phyloP scores from a whole-genome alignment of 1,140 invertebrate genomes.

The Bombus waltoni region DNA sequence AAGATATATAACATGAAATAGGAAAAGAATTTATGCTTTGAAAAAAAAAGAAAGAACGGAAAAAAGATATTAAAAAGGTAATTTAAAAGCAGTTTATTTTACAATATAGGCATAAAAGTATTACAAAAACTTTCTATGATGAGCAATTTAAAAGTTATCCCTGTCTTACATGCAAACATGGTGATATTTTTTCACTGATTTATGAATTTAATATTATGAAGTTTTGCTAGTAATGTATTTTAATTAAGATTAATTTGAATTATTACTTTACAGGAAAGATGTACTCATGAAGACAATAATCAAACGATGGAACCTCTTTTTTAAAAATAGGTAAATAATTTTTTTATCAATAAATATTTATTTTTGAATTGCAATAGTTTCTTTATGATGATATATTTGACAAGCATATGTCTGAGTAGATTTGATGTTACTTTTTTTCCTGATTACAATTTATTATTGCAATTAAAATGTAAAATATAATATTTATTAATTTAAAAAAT shows the following conservation, averaged over 20 bases:
- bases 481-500: neutral
- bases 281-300: neutral
- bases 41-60: too few relatives aligned
- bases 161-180: conserved; percentile 73
- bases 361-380: conserved; percentile 3
- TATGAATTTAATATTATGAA: neutral
- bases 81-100: conserved; percentile 23
- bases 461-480: neutral
- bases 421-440: conserved; percentile 67
- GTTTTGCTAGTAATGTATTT: neutral
- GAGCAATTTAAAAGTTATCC: conserved; percentile 74
- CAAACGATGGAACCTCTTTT: neutral
- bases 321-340: neutral
- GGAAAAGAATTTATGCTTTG: neutral
- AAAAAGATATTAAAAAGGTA: conserved; percentile 7
- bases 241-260: neutral
- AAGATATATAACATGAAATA: neutral
- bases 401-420: conserved; percentile 75
- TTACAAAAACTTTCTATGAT: conserved; percentile 57
- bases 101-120: conserved; percentile 11
- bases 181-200: conserved; percentile 69
- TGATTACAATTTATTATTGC: conserved; percentile 40
- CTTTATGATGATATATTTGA: conserved; percentile 64
- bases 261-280: conserved; percentile 6
- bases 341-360: neutral